Base-by-base conservation (phyloP, 2,113 vertebrate genomes). In the Thymallus thymallus region DNA sequence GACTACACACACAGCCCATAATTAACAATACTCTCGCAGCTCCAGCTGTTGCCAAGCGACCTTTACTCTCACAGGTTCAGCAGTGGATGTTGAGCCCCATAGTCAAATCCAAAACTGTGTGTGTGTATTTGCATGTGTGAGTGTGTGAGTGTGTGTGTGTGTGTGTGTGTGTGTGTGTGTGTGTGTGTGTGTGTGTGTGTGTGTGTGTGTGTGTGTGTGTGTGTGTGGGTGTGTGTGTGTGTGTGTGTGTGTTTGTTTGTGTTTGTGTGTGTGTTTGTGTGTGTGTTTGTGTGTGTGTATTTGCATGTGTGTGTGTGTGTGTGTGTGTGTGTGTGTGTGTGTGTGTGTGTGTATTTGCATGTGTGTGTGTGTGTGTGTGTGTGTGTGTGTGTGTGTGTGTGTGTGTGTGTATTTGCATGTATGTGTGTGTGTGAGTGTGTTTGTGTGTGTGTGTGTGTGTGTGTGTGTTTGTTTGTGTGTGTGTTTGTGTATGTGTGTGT, bases 1-100 rank as follows among this genome's bases (percentile, higher is more conserved):
- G n/a, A n/a, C n/a, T n/a, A n/a, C n/a, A n/a, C n/a, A n/a, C n/a
- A 26, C 74, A 84, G 73, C 78, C 86, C 85, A 78, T 89, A 89
- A 91, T 93, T 93, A 91, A 91, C 91, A 89, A 82, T 82, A 86
- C 89, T 88, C 76, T 82, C 77, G 81, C 64, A 87, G 72, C 84
- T 84, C 63, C 67, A 85, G 84, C 84, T 86, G 85, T 91, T 91
- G 84, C 86, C 81, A 89, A 86, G 89, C 86, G 88, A 89, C 89
- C 88, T 90, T 82, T 88, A 78, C 84, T 69, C 24, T 18, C 73
- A 48, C 80, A 84, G 80, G 81, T 1, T 26, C 26, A 26, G 26
- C 26, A 16, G 30, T 13, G 1, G 51, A 81, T 82, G 69, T 58
- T 22, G 60, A 83, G 82, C 65, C 35, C 77, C 2, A 71, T 83